phyloP scores from a whole-genome alignment of 2,113 vertebrate genomes.

The Uria aalge region DNA sequence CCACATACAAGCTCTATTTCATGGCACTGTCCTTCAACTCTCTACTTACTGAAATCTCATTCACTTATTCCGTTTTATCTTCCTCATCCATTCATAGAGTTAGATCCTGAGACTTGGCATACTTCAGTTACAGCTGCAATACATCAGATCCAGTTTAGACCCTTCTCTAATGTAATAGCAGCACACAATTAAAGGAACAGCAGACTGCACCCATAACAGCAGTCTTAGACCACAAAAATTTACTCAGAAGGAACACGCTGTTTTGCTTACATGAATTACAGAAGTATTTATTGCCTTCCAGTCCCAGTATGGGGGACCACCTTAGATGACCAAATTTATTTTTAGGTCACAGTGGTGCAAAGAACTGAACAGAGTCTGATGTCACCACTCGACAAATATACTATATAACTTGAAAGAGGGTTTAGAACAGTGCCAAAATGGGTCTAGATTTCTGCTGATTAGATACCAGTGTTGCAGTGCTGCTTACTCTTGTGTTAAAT shows the following conservation, averaged over 20 bases:
- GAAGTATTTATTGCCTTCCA: not conserved
- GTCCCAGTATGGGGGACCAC: not conserved
- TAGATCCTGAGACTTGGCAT: not conserved
- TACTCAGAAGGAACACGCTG: not conserved
- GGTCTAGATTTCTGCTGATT: not conserved
- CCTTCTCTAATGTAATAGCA: not conserved
- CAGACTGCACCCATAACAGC: not conserved
- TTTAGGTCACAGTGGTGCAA: not conserved
- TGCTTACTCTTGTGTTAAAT: not conserved
- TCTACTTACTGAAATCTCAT: not conserved
- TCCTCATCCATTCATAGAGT: not conserved
- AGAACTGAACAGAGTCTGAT: not conserved
- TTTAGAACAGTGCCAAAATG: not conserved
- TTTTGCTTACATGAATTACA: not conserved
- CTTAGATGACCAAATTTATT: not conserved
- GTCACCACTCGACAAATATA: not conserved
- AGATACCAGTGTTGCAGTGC: not conserved
- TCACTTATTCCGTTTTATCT: not conserved
- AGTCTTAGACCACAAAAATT: not conserved
- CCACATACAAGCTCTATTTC: not conserved
- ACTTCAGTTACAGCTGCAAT: not conserved
- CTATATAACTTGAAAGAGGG: not conserved
- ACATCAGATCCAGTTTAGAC: not conserved
- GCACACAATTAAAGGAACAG: not conserved
- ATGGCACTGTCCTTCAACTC: not conserved